Base-by-base conservation (phyloP, 2,113 vertebrate species). In the Amia ocellicauda region DNA sequence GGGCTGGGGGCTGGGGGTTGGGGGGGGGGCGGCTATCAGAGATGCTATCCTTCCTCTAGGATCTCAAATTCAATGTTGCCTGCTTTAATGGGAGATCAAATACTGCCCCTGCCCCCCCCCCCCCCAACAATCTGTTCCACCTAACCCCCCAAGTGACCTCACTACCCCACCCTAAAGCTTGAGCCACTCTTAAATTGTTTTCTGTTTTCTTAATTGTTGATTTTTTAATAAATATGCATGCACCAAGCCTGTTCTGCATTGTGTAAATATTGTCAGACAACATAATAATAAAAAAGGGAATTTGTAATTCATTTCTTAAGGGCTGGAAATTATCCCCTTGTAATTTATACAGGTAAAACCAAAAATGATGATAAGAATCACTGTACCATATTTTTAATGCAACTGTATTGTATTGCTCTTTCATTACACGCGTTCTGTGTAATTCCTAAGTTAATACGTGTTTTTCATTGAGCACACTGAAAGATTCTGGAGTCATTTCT, bases 1-100 rank as follows among this genome's bases (percentile, higher is more conserved):
- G 52, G 57, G 54, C 27, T 13, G 49, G 19, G 58, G 58, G 40
- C 51, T 7, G 42, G 56, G 40, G 24, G 4, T 49, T 58, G 64
- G 62, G 20, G 53, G 50, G 61, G 55, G 63, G 27, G 69, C 42
- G 55, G 64, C 68, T 68, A 66, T 67, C 70, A 74, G 73, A 62
- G 72, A 42, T 3, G 64, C 67, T 47, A 67, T 62, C 55, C 51
- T 68, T 73, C 58, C 40, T 58, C 31, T 73, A 66, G 75, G 70
- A 80, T 71, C 74, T 60, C 72, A 72, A 73, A 68, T 41, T 52
- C 64, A 73, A 71, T 75, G 78, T 74, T 78, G 80, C 81, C 80
- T 86, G 84, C 78, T 79, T 78, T 42, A 56, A 51, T 22, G 52
- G 31, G 23, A 52, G 26, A 23, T n/a, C 22, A 41, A 66, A 74